phyloP scores from a whole-genome alignment of 2,888 invertebrate species.

The Chorisops tibialis region DNA sequence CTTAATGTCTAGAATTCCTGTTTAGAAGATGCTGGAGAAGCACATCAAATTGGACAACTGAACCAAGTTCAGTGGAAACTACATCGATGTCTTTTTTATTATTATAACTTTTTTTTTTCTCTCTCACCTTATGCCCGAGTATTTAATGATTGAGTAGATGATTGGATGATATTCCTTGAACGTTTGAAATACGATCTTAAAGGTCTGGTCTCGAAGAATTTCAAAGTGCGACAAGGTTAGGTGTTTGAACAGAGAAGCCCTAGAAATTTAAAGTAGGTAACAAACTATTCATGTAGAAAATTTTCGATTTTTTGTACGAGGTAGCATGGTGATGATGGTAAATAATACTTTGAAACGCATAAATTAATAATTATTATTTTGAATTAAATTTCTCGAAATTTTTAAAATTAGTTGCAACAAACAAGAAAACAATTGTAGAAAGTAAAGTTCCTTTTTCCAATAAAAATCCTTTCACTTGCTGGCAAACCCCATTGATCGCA shows the following conservation, averaged over 20 bases:
- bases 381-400: too few species aligned
- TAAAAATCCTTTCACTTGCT: too few species aligned
- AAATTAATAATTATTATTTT: too few species aligned
- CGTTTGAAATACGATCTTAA: conserved; percentile 23
- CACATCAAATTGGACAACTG: conserved; percentile 24
- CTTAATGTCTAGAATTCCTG: conserved; percentile 23
- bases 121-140: conserved; percentile 6
- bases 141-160: conserved; percentile 17
- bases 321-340: too few species aligned
- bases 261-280: conserved; percentile 13
- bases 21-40: conserved; percentile 18
- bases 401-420: too few species aligned
- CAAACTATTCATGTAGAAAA: conserved; percentile 14
- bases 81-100: conserved; percentile 1
- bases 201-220: conserved; percentile 1
- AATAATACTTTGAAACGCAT: too few species aligned
- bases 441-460: too few species aligned
- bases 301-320: too few species aligned
- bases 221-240: not conserved
- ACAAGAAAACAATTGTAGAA: too few species aligned
- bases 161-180: conserved; percentile 24
- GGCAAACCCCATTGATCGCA: too few species aligned
- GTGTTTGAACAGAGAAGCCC: conserved; percentile 12
- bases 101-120: not conserved
- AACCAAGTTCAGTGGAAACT: conserved; percentile 10